These are phyloP conservation scores for Pristionchus maxplancki DNA, from an alignment of 2,888 invertebrate species.

Conservation along the genomic window DNA sequence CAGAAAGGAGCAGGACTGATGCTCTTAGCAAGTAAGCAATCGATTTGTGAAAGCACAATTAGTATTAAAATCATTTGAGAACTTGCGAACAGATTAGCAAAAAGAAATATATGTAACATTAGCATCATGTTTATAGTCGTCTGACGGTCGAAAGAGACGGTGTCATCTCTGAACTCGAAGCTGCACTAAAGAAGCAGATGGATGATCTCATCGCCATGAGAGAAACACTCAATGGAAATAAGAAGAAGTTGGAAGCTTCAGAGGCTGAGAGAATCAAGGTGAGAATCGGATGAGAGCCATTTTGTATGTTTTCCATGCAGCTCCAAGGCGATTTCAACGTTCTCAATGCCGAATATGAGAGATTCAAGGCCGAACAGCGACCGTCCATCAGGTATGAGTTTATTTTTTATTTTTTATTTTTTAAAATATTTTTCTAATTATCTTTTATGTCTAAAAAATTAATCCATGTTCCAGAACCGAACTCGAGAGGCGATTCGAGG, in stretches of 20 bases:
- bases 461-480: constrained; percentile 59
- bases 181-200: constrained; percentile 20
- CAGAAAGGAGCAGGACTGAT: constrained; percentile 52
- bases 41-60: background rate
- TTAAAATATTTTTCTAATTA: too few species aligned
- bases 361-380: constrained; percentile 63
- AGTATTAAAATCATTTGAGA: background rate
- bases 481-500: constrained; percentile 73
- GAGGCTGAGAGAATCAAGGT: constrained; percentile 50
- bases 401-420: too few species aligned
- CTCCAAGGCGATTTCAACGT: constrained; percentile 51
- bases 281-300: background rate
- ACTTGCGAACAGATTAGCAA: too few species aligned
- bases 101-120: too few species aligned
- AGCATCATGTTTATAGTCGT: too few species aligned
- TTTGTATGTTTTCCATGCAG: constrained; percentile 32
- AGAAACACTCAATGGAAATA: constrained; percentile 36
- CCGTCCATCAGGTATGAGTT: constrained; percentile 59
- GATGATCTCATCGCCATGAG: constrained; percentile 10
- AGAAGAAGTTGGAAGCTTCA: constrained; percentile 8
- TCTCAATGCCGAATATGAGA: constrained; percentile 58
- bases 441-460: background rate
- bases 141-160: constrained; percentile 31
- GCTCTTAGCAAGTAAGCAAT: constrained; percentile 2
- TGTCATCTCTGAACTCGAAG: constrained; percentile 35